Evolutionary conservation across 2,888 invertebrate genomes (phyloP).

Genomic region (Scaptomyza parva): DNA sequence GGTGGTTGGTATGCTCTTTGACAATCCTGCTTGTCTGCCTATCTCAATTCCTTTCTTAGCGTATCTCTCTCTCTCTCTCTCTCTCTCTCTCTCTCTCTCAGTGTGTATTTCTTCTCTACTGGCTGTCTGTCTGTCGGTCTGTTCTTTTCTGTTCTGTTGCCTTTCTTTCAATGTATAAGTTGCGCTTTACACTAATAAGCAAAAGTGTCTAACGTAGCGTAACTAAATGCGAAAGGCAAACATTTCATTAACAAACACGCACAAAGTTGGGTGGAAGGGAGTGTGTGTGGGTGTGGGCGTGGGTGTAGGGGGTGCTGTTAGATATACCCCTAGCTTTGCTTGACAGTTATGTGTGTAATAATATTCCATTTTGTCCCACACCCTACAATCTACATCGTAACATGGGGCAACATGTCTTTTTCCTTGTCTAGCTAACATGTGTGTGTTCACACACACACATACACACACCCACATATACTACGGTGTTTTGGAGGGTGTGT

Average conservation of each 20-base stretch:
- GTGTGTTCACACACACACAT: constrained; percentile 22
- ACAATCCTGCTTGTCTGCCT: constrained; percentile 25
- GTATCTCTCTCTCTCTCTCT: background rate
- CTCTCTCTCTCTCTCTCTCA: background rate
- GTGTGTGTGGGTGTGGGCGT: background rate
- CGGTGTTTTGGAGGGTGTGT: constrained; percentile 61
- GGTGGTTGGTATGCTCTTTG: background rate
- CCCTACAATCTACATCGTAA: constrained; percentile 10
- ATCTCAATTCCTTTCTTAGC: background rate
- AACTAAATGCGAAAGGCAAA: constrained; percentile 79
- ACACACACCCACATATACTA: constrained; percentile 15
- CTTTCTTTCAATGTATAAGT: constrained; percentile 60
- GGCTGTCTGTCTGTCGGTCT: background rate
- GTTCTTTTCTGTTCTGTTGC: no score
- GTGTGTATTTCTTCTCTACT: background rate
- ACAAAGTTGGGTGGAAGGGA: constrained; percentile 26
- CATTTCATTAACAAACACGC: constrained; percentile 81
- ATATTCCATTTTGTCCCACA: constrained; percentile 40
- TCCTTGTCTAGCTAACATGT: constrained; percentile 38
- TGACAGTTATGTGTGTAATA: constrained; percentile 78
- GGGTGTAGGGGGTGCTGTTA: background rate
- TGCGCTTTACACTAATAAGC: constrained; percentile 80
- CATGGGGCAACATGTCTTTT: constrained; percentile 28
- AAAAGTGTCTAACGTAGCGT: constrained; percentile 80
- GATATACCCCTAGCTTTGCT: constrained; percentile 36